These are phyloP conservation scores for Dermolepida albohirtum DNA, from an alignment of 2,888 invertebrate genomes.

Conservation along the genomic window DNA sequence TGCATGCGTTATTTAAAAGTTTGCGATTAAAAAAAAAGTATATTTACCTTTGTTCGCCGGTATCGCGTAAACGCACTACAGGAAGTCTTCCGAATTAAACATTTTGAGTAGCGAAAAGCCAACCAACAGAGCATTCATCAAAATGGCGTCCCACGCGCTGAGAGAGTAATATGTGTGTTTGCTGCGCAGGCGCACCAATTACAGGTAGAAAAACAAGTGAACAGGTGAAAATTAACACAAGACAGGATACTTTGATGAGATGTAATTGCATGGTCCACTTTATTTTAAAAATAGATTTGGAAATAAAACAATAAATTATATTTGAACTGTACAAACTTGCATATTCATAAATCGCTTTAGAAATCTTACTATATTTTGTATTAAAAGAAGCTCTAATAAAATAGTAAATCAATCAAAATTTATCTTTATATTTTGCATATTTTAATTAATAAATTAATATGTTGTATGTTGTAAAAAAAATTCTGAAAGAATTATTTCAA, in stretches of 20 bases:
- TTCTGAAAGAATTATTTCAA: background rate
- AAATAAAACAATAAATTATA: conserved; percentile 40
- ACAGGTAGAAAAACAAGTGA: conserved; percentile 41
- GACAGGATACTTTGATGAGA: background rate
- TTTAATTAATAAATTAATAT: background rate
- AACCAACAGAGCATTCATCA: conserved; percentile 60
- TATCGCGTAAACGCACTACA: conserved; percentile 32
- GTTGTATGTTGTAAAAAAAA: background rate
- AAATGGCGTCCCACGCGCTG: conserved; percentile 65
- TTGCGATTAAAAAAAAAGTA: conserved; percentile 9
- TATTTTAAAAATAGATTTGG: conserved; percentile 43
- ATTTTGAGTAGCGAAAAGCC: conserved; percentile 43
- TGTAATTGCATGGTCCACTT: conserved; percentile 37
- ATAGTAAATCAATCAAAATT: background rate
- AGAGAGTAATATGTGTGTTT: conserved; percentile 33
- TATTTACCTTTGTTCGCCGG: conserved; percentile 40
- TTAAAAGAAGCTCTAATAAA: background rate
- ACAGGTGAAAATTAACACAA: conserved; percentile 38
- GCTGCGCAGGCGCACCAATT: conserved; percentile 39
- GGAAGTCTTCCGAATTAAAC: conserved; percentile 36
- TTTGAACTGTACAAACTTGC: conserved; percentile 34
- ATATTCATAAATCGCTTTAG: conserved; percentile 20
- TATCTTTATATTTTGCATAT: conserved; percentile 9
- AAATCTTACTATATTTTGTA: background rate
- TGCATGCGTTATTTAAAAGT: conserved; percentile 8